Conservation (phyloP, 2,113 vertebrate species). For the Xiphophorus couchianus region DNA sequence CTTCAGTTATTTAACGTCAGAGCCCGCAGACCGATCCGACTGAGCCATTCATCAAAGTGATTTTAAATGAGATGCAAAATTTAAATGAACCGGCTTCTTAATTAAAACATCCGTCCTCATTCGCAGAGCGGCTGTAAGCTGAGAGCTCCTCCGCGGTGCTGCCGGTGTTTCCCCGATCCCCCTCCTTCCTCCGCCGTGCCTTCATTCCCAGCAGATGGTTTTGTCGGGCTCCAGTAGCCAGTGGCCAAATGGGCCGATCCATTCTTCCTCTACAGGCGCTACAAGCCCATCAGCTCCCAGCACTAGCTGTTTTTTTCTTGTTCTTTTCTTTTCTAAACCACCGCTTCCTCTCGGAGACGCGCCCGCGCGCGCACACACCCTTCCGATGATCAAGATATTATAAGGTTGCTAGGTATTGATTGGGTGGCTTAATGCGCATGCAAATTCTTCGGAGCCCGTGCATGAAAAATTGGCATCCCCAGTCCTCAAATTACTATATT, state of each 20-base stretch:
- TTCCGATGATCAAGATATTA: constrained; percentile 35
- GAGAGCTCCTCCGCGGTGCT: constrained; percentile 82
- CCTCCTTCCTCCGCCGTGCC: constrained; percentile 64
- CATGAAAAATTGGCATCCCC: constrained; percentile 96
- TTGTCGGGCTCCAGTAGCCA: constrained; percentile 79
- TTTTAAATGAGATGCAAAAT: constrained; percentile 93
- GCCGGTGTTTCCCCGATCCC: constrained; percentile 60
- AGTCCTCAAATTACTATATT: constrained; percentile 99
- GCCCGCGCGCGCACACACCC: background rate
- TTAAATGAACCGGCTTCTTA: constrained; percentile 92
- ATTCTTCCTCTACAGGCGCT: constrained; percentile 73
- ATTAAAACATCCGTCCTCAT: constrained; percentile 99
- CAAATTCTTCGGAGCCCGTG: constrained; percentile 86
- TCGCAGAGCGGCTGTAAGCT: constrained; percentile 93
- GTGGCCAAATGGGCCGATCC: constrained; percentile 83
- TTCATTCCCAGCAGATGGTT: constrained; percentile 94
- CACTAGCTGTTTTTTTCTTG: constrained; percentile 76
- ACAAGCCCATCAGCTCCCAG: constrained; percentile 79
- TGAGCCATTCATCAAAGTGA: constrained; percentile 84
- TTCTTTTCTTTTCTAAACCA: constrained; percentile 24
- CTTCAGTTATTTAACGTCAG: constrained; percentile 25
- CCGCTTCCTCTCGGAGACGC: constrained; percentile 41
- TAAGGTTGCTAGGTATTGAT: constrained; percentile 27
- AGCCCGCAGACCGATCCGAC: constrained; percentile 15
- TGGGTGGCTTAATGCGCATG: constrained; percentile 78